Percentiles rank a stretch among this genome's conserved stretches.
Evolutionary conservation across 2,888 invertebrate species (phyloP).

Genomic region (Sarcophaga variegata): DNA sequence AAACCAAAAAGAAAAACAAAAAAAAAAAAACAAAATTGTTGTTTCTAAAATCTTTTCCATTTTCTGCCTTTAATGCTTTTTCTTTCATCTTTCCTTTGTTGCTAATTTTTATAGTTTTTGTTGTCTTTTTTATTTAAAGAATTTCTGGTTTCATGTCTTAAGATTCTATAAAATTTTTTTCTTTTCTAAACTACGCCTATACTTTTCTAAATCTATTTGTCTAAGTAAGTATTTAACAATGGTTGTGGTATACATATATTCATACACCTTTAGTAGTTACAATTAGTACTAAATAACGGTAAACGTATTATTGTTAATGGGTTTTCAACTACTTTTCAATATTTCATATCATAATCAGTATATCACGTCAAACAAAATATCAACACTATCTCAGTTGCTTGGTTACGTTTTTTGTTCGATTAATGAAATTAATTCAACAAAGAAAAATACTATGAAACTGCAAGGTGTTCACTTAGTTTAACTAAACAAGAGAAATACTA

Average conservation of each 20-base stretch:
- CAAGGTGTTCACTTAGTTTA: too few species aligned
- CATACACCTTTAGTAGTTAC: neutral
- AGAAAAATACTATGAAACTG: too few species aligned
- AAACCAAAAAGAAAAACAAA: conserved; percentile 1
- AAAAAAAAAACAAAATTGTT: conserved; percentile 8
- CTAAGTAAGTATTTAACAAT: conserved; percentile 54
- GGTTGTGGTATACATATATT: conserved; percentile 34
- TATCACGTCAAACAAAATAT: too few species aligned
- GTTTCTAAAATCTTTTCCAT: neutral
- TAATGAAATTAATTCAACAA: too few species aligned
- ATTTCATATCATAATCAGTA: too few species aligned
- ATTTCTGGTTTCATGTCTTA: conserved; percentile 18
- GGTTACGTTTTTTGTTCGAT: too few species aligned
- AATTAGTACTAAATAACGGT: neutral
- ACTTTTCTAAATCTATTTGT: conserved; percentile 37
- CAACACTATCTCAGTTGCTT: too few species aligned
- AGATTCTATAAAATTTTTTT: conserved; percentile 21
- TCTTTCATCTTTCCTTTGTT: conserved; percentile 34
- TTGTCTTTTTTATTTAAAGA: conserved; percentile 9
- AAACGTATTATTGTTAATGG: too few species aligned
- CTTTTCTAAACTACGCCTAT: conserved; percentile 62
- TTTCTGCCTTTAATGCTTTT: neutral
- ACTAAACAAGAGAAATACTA: too few species aligned
- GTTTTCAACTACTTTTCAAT: too few species aligned
- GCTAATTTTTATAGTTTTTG: conserved; percentile 13